These are phyloP conservation scores for Orchestia grillus DNA, from an alignment of 1,140 invertebrate genomes.

Conservation along the genomic window DNA sequence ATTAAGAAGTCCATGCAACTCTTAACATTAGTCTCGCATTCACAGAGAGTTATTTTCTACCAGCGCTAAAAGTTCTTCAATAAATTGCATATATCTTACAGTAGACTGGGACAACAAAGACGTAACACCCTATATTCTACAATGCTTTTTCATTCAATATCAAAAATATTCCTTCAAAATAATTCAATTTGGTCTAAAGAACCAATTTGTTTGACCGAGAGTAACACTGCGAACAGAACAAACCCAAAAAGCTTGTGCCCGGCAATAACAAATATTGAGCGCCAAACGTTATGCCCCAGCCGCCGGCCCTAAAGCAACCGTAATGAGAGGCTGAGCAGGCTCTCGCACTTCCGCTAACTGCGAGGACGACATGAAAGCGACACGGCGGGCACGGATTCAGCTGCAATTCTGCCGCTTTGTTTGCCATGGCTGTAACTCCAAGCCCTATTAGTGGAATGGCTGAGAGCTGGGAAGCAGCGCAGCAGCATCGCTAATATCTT, in stretches of 20 bases:
- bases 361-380: slow-evolving; percentile 5
- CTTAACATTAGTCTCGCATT: too few relatives aligned
- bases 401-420: background rate
- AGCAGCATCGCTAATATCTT: background rate
- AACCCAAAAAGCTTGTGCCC: background rate
- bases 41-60: too few relatives aligned
- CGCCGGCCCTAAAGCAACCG: background rate
- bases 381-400: background rate
- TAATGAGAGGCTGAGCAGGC: slow-evolving; percentile 5
- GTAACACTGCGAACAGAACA: background rate
- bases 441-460: slow-evolving; percentile 6
- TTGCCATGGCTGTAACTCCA: background rate
- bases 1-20: too few relatives aligned
- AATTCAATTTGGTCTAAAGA: too few relatives aligned
- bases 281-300: background rate
- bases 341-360: background rate
- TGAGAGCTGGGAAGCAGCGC: background rate
- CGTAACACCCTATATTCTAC: too few relatives aligned
- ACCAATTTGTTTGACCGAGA: too few relatives aligned
- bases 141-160: too few relatives aligned
- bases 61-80: too few relatives aligned
- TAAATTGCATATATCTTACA: too few relatives aligned
- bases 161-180: background rate
- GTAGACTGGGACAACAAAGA: too few relatives aligned
- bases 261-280: background rate